A percentile compares a stretch with the other conserved stretches of the same genome.
Evolutionary conservation across 2,113 vertebrate species (phyloP).

Genomic region (Piprites chloris): DNA sequence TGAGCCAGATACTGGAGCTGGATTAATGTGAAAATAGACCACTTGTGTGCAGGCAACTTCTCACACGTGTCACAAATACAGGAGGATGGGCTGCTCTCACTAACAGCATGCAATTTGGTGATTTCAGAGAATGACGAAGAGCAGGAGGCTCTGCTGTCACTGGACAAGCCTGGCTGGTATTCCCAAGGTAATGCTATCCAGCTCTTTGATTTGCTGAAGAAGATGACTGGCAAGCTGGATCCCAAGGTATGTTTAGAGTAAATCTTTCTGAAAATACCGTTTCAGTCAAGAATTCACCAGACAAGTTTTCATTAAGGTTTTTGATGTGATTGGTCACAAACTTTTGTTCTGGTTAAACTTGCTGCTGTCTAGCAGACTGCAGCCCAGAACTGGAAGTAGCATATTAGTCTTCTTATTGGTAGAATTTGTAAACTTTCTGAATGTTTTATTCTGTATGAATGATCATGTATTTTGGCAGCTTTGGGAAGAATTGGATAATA

Average conservation of each 20-base stretch:
- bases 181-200: conserved; percentile 93
- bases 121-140: conserved; percentile 88
- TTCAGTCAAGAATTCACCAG: background rate
- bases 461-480: background rate
- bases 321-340: background rate
- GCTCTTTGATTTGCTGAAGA: conserved; percentile 88
- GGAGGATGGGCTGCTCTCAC: background rate
- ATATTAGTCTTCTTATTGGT: background rate
- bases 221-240: conserved; percentile 86
- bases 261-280: background rate
- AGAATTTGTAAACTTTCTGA: background rate
- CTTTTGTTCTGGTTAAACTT: background rate
- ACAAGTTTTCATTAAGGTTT: background rate
- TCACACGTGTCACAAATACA: background rate
- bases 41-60: background rate
- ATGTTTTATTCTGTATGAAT: background rate
- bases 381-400: background rate
- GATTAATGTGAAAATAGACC: background rate
- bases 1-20: background rate
- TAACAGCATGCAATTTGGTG: background rate
- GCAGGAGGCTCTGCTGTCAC: conserved; percentile 79
- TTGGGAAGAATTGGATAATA: background rate
- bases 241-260: conserved; percentile 82
- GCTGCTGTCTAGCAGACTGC: background rate
- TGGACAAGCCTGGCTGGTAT: conserved; percentile 95